Base-by-base conservation (phyloP, 2,797 vertebrate species). In the Paramormyrops hopkinsi region DNA sequence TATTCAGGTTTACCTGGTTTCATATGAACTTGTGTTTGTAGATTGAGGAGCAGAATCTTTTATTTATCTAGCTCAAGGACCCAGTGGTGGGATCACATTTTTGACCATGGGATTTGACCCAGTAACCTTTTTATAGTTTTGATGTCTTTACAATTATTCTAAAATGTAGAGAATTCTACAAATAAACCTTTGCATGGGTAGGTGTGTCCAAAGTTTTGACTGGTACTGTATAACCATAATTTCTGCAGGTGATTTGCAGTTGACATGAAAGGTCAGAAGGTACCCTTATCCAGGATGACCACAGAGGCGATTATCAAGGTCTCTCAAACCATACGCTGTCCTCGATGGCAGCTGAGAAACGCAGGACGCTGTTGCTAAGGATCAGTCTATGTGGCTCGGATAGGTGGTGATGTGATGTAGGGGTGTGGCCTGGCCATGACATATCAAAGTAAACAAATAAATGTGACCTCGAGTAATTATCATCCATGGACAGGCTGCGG, bases 1-100 rank as follows among this genome's bases (percentile, higher is more conserved):
- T 82, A n/a, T 17, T 19, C 48, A 85, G 22, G 19, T 84, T 22
- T 84, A 50, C 79, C 88, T 86, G 82, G 89, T 90, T 90, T 92
- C 90, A 92, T 91, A 91, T 91, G 91, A 90, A 90, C 90, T 91
- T 73, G 89, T 91, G 88, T 93, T 91, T 92, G 90, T 91, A 90
- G 91, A 91, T 91, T 86, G 87, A 91, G 91, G 90, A 90, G 89
- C 90, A 91, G 62, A 87, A 33, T 79, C 48, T 73, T 88, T 90
- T 89, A 79, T 92, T 90, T 90, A 90, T 86, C 89, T 83, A 29
- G n/a, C 8, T 25, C 22, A 25, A 62, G 59, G 59, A 25, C 59
- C 59, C 22, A 62, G 22, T 11, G n/a, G 59, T 62, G 59, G 59
- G 22, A 62, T 62, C 59, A 62, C 59, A 2, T 25, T 62, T 22